Evolutionary conservation across 2,797 vertebrate genomes (phyloP).

Genomic region (Mico argentatus): DNA sequence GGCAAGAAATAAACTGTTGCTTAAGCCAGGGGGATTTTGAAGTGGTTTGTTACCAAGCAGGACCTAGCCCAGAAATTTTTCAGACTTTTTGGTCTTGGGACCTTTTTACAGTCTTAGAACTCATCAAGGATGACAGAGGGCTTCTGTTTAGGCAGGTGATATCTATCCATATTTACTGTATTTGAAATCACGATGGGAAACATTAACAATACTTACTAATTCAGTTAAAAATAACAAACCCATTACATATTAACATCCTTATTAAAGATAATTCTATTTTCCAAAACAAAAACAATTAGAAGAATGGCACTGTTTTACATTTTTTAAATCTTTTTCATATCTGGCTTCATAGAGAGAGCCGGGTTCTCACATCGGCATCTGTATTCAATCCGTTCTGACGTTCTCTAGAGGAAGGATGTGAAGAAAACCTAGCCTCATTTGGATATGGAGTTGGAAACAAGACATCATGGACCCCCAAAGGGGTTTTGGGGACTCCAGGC

Average conservation of each 20-base stretch:
- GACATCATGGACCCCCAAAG: background rate
- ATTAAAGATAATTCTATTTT: conserved; percentile 32
- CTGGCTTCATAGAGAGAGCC: background rate
- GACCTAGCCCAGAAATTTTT: background rate
- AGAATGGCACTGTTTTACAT: background rate
- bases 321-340: conserved; percentile 26
- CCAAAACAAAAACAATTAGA: conserved; percentile 32
- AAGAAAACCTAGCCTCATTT: conserved; percentile 37
- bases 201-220: background rate
- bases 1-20: background rate
- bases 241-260: conserved; percentile 29
- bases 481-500: background rate
- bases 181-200: conserved; percentile 27
- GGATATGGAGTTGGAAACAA: background rate
- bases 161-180: background rate
- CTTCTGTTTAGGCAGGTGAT: background rate
- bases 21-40: background rate
- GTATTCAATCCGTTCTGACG: background rate
- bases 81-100: background rate
- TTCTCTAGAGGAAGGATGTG: background rate
- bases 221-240: conserved; percentile 47
- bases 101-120: conserved; percentile 13
- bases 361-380: background rate
- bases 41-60: background rate
- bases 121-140: background rate